Evolutionary conservation across 2,888 invertebrate genomes (phyloP), one percentile per base, ranked within the genome.

Genomic region (Thalpophila matura): DNA sequence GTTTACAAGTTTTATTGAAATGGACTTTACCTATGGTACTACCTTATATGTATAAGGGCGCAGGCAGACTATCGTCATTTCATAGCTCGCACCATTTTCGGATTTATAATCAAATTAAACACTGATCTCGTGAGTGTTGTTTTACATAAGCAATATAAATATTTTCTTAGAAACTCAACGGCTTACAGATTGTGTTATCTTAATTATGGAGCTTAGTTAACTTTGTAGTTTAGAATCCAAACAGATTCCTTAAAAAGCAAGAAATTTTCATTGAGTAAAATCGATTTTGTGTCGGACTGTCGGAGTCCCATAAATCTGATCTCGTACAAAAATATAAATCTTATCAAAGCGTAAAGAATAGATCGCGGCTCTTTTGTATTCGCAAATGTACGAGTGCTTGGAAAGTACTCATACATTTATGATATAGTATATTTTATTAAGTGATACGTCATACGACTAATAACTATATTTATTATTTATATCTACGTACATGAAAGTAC

Each of bases 331-430:
- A 51, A 33, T 53, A 47, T 65, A 54, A 66, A 71, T 67, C 49
- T 56, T 76, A 64, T 68, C 55, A 63, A 54, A 59, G 26, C 26
- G 31, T 54, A 33, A 40, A 59, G 46, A 51, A 51, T 66, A 50
- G 16, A 58, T 65, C 20, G 37, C 26, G 35, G 14, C 35, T 67
- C 66, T 56, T 71, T 71, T 75, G 29, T 55, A 26, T 42, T 42
- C 50, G 49, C 27, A 56, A 56, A 53, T 56, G n/a, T n/a, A 71
- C 29, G 42, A 33, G 46, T 56, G 43, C 22, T 45, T 46, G 20
- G 35, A 53, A 71, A 51, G 31, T 24, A 46, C n/a, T 31, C 5
- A 6, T 18, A 35, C 10, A 45, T 40, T 24, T 29, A 35, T 54
- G 22, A 43, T 45, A 33, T 12, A n/a, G n/a, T n/a, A 53, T 62